These are phyloP conservation scores for Sebastes alutus DNA, from an alignment of 2,797 vertebrate genomes.

Conservation along the genomic window DNA sequence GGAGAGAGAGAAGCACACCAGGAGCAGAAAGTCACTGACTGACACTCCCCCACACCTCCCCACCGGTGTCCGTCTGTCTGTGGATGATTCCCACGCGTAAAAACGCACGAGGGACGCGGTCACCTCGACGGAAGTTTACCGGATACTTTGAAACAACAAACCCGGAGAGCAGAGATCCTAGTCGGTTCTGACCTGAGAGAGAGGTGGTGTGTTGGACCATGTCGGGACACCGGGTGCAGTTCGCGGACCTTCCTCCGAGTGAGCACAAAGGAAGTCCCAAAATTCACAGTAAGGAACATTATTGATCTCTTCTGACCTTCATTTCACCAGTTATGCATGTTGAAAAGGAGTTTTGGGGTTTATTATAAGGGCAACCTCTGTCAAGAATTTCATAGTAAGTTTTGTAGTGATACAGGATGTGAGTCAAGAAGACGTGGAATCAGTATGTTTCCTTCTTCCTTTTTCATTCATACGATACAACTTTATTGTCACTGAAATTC, in stretches of 20 bases:
- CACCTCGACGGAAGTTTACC: constrained; percentile 63
- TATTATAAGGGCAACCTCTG: background rate
- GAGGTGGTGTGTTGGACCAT: constrained; percentile 54
- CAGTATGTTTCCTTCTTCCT: background rate
- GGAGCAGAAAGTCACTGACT: too few relatives aligned
- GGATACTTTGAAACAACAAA: constrained; percentile 58
- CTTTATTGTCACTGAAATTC: too few relatives aligned
- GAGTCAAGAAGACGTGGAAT: background rate
- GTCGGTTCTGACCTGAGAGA: constrained; percentile 40
- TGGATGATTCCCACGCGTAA: constrained; percentile 34
- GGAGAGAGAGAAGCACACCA: too few relatives aligned
- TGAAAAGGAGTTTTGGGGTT: background rate
- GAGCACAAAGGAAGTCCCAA: constrained; percentile 77
- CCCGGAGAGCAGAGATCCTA: background rate
- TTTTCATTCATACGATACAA: background rate
- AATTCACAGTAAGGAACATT: constrained; percentile 78
- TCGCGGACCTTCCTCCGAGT: constrained; percentile 80
- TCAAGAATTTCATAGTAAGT: background rate
- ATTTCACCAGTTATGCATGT: background rate
- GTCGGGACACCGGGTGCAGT: constrained; percentile 88
- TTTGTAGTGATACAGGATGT: background rate
- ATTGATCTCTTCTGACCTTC: background rate
- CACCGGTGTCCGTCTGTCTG: background rate
- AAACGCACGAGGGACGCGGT: constrained; percentile 12
- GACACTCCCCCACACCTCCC: too few relatives aligned